Evolutionary conservation across 2,113 vertebrate species (phyloP), one percentile per base, ranked within the genome.

Genomic region (Tiliqua scincoides): DNA sequence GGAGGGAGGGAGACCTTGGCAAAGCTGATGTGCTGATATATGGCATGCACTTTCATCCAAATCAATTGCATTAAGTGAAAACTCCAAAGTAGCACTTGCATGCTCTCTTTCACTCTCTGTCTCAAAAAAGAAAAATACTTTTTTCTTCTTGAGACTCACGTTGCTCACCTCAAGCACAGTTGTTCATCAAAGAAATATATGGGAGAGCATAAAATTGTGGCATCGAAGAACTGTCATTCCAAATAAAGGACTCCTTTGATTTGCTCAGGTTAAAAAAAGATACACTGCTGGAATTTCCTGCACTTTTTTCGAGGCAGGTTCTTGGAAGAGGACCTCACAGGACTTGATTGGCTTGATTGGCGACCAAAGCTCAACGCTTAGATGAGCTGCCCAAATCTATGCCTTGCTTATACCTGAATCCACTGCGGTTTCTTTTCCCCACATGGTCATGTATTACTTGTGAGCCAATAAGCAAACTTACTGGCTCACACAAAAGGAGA

Each of bases 231-330:
- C 77, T 35, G 59, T 76, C 81, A 72, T 6, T 15, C 25, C 0
- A 0, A 91, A 35, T 65, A 77, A 77, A 85, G 73, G 43, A 85
- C 1, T 25, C 25, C 6, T 80, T 88, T 35, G 75, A 52, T 93
- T 93, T 88, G 90, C 89, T 91, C 87, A 79, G 83, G 84, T 85
- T 35, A 87, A 92, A 37, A 90, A 73, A 87, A 93, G 61, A 78
- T 70, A 72, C 82, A 62, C 85, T 15, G 1, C 82, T 70, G 65
- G 72, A 48, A 72, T 91, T 91, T 82, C 89, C 87, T 89, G 88
- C 43, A 37, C 35, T 23, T 62, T 83, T 84, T 88, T 86, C 30
- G 87, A 85, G 70, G 37, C 6, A 71, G 78, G 40, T 0, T 0
- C 61, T 52, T 61, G 67, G 7, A 20, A 5, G 18, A 57, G 85